These are phyloP conservation scores for Arrhamphus sclerolepis DNA, from an alignment of 2,797 vertebrate genomes.

Conservation along the genomic window DNA sequence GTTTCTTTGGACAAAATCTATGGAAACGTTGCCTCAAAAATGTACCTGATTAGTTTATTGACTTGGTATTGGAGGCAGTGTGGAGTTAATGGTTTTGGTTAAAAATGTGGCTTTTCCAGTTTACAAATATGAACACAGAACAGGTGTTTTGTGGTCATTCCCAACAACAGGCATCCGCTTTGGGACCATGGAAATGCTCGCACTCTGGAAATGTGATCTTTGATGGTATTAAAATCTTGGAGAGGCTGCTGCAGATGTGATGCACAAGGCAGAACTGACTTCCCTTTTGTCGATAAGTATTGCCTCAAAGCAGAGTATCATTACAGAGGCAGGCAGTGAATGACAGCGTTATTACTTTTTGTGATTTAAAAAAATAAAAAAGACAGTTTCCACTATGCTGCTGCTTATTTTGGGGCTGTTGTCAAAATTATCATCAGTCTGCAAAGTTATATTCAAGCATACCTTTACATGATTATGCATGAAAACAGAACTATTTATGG, in stretches of 20 bases:
- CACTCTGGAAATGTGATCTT: constrained; percentile 67
- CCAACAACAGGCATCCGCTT: constrained; percentile 53
- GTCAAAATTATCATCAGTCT: constrained; percentile 33
- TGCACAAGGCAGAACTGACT: constrained; percentile 8
- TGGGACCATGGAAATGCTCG: constrained; percentile 68
- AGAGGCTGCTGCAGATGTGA: constrained; percentile 48
- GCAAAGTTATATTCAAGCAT: constrained; percentile 59
- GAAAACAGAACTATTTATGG: constrained; percentile 78
- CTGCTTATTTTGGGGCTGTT: constrained; percentile 20
- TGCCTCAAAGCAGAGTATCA: neutral
- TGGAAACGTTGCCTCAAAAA: constrained; percentile 40
- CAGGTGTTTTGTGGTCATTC: constrained; percentile 68
- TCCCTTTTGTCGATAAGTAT: constrained; percentile 5
- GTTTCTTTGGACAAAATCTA: constrained; percentile 26
- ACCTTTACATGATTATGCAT: constrained; percentile 71
- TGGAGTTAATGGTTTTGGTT: constrained; percentile 53
- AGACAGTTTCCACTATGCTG: constrained; percentile 2
- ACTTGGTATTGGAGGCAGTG: constrained; percentile 28
- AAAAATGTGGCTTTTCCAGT: constrained; percentile 47
- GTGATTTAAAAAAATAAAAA: too few relatives aligned
- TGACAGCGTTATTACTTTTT: too few relatives aligned
- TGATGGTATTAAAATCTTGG: constrained; percentile 54
- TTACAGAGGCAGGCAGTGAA: too few relatives aligned
- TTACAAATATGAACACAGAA: constrained; percentile 59
- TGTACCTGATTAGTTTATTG: constrained; percentile 17